These are phyloP conservation scores for Cataglyphis livida DNA, from an alignment of 2,888 invertebrate species.

Conservation along the genomic window DNA sequence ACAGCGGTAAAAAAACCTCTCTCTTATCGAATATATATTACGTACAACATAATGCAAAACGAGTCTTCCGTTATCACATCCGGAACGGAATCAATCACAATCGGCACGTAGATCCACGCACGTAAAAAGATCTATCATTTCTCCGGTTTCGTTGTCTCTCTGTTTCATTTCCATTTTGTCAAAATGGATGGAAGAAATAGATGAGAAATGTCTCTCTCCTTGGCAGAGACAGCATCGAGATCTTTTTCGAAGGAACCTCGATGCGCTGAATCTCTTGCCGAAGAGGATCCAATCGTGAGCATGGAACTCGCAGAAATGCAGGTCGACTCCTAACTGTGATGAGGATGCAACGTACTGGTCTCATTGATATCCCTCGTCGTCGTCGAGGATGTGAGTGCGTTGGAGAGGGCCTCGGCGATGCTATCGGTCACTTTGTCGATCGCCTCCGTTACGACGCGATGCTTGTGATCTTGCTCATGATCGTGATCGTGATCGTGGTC, in stretches of 20 bases:
- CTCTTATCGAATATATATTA: neutral
- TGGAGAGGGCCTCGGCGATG: conserved; percentile 73
- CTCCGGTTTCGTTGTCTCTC: neutral
- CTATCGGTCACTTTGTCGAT: conserved; percentile 76
- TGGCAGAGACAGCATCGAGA: conserved; percentile 2
- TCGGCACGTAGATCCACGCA: neutral
- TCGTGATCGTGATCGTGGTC: conserved; percentile 21
- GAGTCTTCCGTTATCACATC: neutral
- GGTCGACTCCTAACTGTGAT: conserved; percentile 50
- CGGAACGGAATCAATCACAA: neutral
- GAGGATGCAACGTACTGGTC: conserved; percentile 14
- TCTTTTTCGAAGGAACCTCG: conserved; percentile 1
- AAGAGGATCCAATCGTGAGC: conserved; percentile 1
- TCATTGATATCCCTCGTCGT: conserved; percentile 31
- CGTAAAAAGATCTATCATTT: neutral
- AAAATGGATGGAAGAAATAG: neutral
- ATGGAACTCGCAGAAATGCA: neutral
- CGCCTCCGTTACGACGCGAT: conserved; percentile 61
- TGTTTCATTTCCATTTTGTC: neutral
- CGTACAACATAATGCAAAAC: neutral
- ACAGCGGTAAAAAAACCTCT: neutral
- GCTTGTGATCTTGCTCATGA: conserved; percentile 61
- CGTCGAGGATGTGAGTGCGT: conserved; percentile 69
- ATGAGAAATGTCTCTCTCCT: neutral
- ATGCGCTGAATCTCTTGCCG: neutral